phyloP scores from a whole-genome alignment of 2,888 invertebrate genomes.

The Drosophila mulleri region DNA sequence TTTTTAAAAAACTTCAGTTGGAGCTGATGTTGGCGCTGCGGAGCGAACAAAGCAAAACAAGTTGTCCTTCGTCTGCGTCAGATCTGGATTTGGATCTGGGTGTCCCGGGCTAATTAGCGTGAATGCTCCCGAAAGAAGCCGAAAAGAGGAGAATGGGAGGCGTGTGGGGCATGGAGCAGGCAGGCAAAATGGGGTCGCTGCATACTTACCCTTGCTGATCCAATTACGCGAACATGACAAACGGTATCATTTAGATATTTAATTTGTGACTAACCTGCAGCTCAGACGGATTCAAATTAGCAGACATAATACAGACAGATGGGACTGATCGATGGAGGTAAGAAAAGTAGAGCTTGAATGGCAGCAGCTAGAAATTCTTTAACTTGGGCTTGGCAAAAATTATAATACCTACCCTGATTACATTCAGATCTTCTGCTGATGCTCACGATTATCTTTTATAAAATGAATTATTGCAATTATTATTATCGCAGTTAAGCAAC shows the following conservation, averaged over 20 bases:
- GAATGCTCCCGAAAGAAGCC: conserved; percentile 54
- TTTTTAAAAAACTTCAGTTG: conserved; percentile 54
- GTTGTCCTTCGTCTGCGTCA: conserved; percentile 42
- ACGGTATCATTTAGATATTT: conserved; percentile 38
- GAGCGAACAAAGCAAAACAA: conserved; percentile 9
- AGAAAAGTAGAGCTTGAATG: neutral
- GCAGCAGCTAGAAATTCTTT: no score
- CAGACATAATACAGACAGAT: neutral
- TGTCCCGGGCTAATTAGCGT: conserved; percentile 69
- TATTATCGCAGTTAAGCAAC: no score
- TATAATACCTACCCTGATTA: no score
- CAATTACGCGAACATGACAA: conserved; percentile 44
- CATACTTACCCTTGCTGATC: conserved; percentile 51
- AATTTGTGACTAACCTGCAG: conserved; percentile 13
- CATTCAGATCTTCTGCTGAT: no score
- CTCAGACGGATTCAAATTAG: neutral
- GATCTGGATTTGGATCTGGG: conserved; percentile 62
- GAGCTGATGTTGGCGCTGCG: neutral
- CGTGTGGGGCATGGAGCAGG: conserved; percentile 6
- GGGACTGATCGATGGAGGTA: neutral
- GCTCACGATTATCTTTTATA: no score
- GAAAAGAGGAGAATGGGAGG: neutral
- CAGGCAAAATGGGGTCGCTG: conserved; percentile 33
- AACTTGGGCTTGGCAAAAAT: no score
- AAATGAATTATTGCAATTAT: neutral